A percentile compares a stretch with the other conserved stretches of the same genome.
Evolutionary conservation across 2,888 invertebrate genomes (phyloP).

Genomic region (Xestobium rufovillosum): DNA sequence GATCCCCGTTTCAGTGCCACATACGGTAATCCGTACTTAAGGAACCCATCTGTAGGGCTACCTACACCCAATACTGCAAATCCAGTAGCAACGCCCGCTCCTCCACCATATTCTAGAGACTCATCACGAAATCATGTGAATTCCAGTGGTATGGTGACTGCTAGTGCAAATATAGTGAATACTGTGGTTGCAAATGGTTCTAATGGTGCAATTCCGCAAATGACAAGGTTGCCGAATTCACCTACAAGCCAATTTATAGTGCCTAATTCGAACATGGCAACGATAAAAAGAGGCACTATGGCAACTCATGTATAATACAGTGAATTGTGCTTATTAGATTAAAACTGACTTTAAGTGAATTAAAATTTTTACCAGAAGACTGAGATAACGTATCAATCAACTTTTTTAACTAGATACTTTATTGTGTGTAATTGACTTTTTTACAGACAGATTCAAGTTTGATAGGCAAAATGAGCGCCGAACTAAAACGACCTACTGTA

Average conservation of each 20-base stretch:
- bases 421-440: background rate
- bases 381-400: constrained; percentile 29
- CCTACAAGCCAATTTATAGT: constrained; percentile 50
- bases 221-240: constrained; percentile 44
- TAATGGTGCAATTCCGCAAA: constrained; percentile 48
- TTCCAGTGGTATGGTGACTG: constrained; percentile 37
- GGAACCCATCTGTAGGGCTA: constrained; percentile 57
- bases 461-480: too few relatives aligned
- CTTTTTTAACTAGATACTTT: constrained; percentile 17
- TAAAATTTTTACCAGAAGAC: constrained; percentile 31
- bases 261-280: constrained; percentile 50
- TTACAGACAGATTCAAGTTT: background rate
- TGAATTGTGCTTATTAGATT: constrained; percentile 11
- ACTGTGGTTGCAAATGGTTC: constrained; percentile 45
- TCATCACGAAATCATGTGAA: constrained; percentile 34
- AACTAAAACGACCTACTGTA: too few relatives aligned
- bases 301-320: constrained; percentile 58
- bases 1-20: constrained; percentile 85
- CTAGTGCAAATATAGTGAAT: constrained; percentile 37
- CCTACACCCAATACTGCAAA: constrained; percentile 60
- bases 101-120: constrained; percentile 59
- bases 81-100: constrained; percentile 73
- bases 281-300: constrained; percentile 55
- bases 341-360: constrained; percentile 23
- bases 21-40: constrained; percentile 77